Conservation (phyloP, 2,888 invertebrate species). For the Cynaeus angustus region DNA sequence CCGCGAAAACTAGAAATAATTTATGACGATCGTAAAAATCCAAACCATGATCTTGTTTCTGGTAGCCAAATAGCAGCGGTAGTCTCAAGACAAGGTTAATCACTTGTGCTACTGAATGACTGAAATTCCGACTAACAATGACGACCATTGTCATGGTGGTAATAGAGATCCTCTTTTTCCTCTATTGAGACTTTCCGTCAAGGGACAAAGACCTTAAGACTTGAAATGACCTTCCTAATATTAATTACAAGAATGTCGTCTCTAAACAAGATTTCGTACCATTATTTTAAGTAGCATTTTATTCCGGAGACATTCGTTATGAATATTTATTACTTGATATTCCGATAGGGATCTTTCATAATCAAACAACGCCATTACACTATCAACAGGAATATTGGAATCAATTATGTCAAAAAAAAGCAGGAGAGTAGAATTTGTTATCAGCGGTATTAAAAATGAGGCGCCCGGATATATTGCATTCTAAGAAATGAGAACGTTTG, state of each 20-base stretch:
- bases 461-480: neutral
- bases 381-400: neutral
- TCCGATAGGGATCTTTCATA: constrained; percentile 14
- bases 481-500: neutral
- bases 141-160: neutral
- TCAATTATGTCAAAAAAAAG: too few species aligned
- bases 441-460: neutral
- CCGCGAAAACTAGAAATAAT: constrained; percentile 8
- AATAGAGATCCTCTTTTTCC: constrained; percentile 23
- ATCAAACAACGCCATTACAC: constrained; percentile 10
- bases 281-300: constrained; percentile 35
- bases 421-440: too few species aligned
- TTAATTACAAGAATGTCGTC: constrained; percentile 38
- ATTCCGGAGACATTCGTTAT: constrained; percentile 21
- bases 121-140: neutral
- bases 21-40: constrained; percentile 5
- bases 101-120: constrained; percentile 23
- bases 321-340: constrained; percentile 21
- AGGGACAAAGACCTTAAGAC: constrained; percentile 3
- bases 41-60: constrained; percentile 9
- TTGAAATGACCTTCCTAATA: constrained; percentile 16
- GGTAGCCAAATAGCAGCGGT: constrained; percentile 23
- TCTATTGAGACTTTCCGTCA: constrained; percentile 5
- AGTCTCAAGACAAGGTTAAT: constrained; percentile 7
- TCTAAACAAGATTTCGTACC: constrained; percentile 31